Base-by-base conservation (phyloP, 2,113 vertebrate species). In the Burhinus oedicnemus region DNA sequence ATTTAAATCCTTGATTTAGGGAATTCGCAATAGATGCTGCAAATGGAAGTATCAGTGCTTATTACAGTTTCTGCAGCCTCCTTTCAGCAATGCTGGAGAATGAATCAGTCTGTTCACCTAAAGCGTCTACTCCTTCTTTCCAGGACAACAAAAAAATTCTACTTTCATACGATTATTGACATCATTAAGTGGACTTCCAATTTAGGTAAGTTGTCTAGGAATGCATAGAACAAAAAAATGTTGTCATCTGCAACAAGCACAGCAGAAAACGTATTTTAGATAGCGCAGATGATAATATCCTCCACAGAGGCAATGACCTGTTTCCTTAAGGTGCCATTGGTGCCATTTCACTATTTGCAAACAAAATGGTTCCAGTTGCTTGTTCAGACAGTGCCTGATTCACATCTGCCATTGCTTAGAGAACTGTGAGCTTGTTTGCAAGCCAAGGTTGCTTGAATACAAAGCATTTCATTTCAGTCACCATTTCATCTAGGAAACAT, bases 1-100 rank as follows among this genome's bases (percentile, higher is more conserved):
- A 92, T 91, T 82, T 91, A 76, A 92, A 69, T 61, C 30, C 47
- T 87, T 93, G 69, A 87, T 76, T 88, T 79, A 89, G 45, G 30
- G 44, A 89, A 89, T 87, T 54, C 2, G 3, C 38, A 89, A 26
- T 15, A 60, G 54, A 49, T 65, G 32, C 54, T 83, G 45, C 83
- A 95, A 87, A 66, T 25, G 30, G 34, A 91, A 89, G 57, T 85
- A 87, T 68, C 36, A n/a, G 26, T 26, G 69, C 16, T 87, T 89
- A 29, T 69, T 76, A 44, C n/a, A 76, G n/a, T 38, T 88, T 86
- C 38, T 87, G 34, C 57, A 79, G 25, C 38, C 36, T 83, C 38
- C 44, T 79, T 92, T 89, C 57, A 65, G 8, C 44, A 38, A 13
- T 65, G 61, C 26, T 66, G 44, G 30, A 78, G 44, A 84, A 87